Evolutionary conservation across 2,888 invertebrate genomes (phyloP).

Genomic region (Cordilura impudica): DNA sequence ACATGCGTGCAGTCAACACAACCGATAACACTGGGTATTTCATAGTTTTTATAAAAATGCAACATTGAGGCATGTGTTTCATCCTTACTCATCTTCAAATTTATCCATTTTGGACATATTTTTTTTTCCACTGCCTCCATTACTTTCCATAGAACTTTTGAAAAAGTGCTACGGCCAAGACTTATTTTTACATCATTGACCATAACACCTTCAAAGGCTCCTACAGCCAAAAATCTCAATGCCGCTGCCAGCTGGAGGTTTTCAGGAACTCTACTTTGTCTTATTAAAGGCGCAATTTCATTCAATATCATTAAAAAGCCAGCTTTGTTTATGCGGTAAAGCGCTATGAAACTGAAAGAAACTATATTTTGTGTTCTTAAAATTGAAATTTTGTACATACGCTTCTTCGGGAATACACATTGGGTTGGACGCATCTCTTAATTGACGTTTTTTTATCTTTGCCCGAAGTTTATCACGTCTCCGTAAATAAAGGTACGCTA

Average conservation of each 20-base stretch:
- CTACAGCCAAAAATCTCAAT: not conserved
- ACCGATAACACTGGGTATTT: slow-evolving; percentile 26
- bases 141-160: not conserved
- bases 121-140: not conserved
- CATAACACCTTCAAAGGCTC: not conserved
- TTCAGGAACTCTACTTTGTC: not conserved
- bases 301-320: not conserved
- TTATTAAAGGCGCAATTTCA: not conserved
- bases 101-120: not conserved
- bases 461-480: too few relatives aligned
- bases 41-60: slow-evolving; percentile 30
- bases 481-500: too few relatives aligned
- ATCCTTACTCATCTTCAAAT: not conserved
- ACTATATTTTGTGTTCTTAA: too few relatives aligned
- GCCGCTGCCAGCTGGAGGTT: slow-evolving; percentile 8
- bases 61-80: not conserved
- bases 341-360: too few relatives aligned
- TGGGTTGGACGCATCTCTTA: too few relatives aligned
- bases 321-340: not conserved
- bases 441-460: too few relatives aligned
- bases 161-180: not conserved
- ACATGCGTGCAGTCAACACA: slow-evolving; percentile 37
- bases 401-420: too few relatives aligned
- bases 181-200: not conserved
- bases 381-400: too few relatives aligned